These are phyloP conservation scores for Xyrichtys novacula DNA, from an alignment of 2,797 vertebrate species.

Conservation along the genomic window DNA sequence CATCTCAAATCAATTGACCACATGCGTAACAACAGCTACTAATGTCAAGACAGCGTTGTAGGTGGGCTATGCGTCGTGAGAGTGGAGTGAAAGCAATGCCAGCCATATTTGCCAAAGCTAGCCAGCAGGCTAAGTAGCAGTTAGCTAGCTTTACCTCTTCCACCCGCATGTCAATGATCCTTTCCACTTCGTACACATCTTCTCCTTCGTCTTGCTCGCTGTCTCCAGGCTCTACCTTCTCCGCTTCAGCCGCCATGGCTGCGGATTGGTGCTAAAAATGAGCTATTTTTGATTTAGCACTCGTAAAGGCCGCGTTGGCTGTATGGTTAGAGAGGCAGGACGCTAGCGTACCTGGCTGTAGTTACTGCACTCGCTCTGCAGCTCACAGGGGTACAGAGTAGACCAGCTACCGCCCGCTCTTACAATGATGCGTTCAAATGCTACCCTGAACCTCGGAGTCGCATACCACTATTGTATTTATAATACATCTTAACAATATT, in stretches of 20 bases:
- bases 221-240: slow-evolving; percentile 79
- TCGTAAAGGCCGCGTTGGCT: slow-evolving; percentile 36
- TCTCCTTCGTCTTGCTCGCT: slow-evolving; percentile 91
- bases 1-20: accelerated
- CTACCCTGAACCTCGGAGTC: neutral
- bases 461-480: accelerated
- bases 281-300: neutral
- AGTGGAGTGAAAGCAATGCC: slow-evolving; percentile 36
- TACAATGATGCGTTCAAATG: slow-evolving; percentile 38
- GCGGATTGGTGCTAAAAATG: neutral
- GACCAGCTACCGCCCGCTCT: slow-evolving; percentile 52
- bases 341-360: slow-evolving; percentile 36
- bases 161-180: slow-evolving; percentile 93
- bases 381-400: slow-evolving; percentile 22
- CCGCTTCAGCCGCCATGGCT: slow-evolving; percentile 68
- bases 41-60: neutral
- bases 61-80: slow-evolving; percentile 32
- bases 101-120: slow-evolving; percentile 59
- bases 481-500: too few species aligned
- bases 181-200: slow-evolving; percentile 96
- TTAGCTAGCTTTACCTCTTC: slow-evolving; percentile 86
- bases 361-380: slow-evolving; percentile 34
- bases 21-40: accelerated
- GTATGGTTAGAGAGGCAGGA: slow-evolving; percentile 1
- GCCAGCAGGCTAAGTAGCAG: slow-evolving; percentile 54